These are phyloP conservation scores for Napeogenes inachia DNA, from an alignment of 2,888 invertebrate species.

Conservation along the genomic window DNA sequence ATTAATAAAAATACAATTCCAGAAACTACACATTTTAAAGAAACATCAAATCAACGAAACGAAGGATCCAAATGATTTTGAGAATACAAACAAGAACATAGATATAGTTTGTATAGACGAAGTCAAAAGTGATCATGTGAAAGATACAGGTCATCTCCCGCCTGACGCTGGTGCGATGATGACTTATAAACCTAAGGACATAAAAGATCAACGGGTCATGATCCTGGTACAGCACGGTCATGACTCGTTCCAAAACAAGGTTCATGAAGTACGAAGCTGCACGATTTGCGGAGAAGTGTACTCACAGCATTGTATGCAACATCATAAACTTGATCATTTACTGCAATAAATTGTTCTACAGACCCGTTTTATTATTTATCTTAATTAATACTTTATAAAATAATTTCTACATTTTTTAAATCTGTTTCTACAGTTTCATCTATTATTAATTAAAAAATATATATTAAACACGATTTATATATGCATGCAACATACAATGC, in stretches of 20 bases:
- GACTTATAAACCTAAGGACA: constrained; percentile 8
- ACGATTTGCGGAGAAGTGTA: constrained; percentile 55
- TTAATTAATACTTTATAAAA: too few relatives aligned
- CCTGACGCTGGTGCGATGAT: constrained; percentile 28
- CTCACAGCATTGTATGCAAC: constrained; percentile 55
- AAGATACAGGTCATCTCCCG: constrained; percentile 38
- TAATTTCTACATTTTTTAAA: too few relatives aligned
- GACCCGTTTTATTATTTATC: background rate
- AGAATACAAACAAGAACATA: constrained; percentile 47
- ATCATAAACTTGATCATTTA: constrained; percentile 49
- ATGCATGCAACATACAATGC: too few relatives aligned
- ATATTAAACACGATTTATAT: too few relatives aligned
- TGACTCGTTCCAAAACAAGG: constrained; percentile 35
- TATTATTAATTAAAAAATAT: too few relatives aligned
- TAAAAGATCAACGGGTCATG: background rate
- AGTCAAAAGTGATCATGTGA: constrained; percentile 46
- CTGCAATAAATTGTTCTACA: constrained; percentile 12
- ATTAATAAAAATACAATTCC: constrained; percentile 36
- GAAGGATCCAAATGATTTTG: constrained; percentile 49
- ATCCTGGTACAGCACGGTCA: background rate
- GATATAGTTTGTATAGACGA: constrained; percentile 64
- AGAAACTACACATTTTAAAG: constrained; percentile 64
- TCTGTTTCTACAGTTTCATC: too few relatives aligned
- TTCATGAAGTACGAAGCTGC: constrained; percentile 46
- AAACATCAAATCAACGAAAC: constrained; percentile 52